Conservation (phyloP, 2,113 vertebrate species). For the Illadopsis cleaveri region DNA sequence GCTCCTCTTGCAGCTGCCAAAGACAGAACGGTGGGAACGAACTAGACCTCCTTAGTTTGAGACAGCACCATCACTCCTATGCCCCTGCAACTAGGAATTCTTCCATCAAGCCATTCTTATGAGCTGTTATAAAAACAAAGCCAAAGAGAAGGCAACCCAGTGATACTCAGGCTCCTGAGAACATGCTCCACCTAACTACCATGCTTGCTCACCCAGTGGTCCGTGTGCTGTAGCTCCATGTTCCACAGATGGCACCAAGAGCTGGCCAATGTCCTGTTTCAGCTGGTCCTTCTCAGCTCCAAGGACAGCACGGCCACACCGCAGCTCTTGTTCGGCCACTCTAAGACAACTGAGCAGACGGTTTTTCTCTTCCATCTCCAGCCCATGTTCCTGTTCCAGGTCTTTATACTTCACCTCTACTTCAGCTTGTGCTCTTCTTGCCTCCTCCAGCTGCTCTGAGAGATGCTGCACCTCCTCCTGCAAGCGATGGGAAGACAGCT, state of each 20-base stretch:
- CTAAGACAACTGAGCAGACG: slow-evolving; percentile 29
- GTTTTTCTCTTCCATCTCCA: slow-evolving; percentile 62
- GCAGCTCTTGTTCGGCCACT: slow-evolving; percentile 46
- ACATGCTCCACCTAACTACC: neutral
- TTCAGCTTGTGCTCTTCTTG: slow-evolving; percentile 48
- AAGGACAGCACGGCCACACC: neutral
- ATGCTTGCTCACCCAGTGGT: slow-evolving; percentile 75
- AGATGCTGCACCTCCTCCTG: slow-evolving; percentile 75
- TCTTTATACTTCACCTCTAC: slow-evolving; percentile 63
- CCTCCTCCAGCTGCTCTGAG: slow-evolving; percentile 65
- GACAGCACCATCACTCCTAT: neutral
- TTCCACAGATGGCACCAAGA: neutral
- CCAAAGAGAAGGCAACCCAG: neutral
- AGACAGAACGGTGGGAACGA: accelerated
- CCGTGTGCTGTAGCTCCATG: neutral
- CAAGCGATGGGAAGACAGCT: slow-evolving; percentile 35
- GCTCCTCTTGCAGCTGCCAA: neutral
- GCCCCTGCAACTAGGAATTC: neutral
- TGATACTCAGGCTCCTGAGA: neutral
- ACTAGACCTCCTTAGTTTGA: neutral
- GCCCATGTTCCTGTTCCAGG: slow-evolving; percentile 59
- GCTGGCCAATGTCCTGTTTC: neutral
- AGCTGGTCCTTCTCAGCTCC: slow-evolving; percentile 34
- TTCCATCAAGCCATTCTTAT: neutral
- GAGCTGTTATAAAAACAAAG: neutral